Percentiles rank a stretch among this genome's conserved stretches.
phyloP scores from a whole-genome alignment of 1,140 invertebrate species.

The Drosophila trapezifrons region DNA sequence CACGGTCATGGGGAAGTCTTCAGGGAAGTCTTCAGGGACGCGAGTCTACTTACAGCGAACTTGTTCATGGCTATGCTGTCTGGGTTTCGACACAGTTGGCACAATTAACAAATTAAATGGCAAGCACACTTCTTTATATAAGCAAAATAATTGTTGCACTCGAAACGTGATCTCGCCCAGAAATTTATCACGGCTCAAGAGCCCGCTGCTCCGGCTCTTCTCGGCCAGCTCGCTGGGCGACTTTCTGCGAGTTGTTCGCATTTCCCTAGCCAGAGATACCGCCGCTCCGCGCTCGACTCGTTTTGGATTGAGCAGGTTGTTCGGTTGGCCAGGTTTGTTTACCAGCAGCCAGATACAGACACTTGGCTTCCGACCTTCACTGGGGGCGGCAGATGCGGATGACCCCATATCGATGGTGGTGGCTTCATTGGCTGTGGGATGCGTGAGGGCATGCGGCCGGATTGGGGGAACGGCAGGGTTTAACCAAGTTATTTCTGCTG shows the following conservation, averaged over 20 bases:
- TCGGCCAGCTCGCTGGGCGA: conserved; percentile 36
- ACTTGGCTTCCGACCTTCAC: conserved; percentile 27
- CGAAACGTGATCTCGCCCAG: conserved; percentile 74
- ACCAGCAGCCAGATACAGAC: conserved; percentile 9
- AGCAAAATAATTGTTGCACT: conserved; percentile 73
- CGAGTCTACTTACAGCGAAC: conserved; percentile 68
- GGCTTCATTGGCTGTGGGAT: not conserved
- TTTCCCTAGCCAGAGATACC: conserved; percentile 40
- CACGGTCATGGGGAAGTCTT: conserved; percentile 9
- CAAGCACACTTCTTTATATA: conserved; percentile 81
- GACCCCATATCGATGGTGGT: conserved; percentile 1
- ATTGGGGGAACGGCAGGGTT: conserved; percentile 5
- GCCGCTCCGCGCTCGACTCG: conserved; percentile 13
- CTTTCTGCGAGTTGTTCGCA: conserved; percentile 33
- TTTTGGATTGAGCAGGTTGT: conserved; percentile 20
- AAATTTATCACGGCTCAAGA: conserved; percentile 72
- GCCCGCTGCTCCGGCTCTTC: conserved; percentile 26
- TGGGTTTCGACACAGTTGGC: conserved; percentile 73
- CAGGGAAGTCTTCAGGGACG: conserved; percentile 37
- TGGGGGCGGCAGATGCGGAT: conserved; percentile 16
- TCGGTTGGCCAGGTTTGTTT: conserved; percentile 18
- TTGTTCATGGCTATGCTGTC: conserved; percentile 72
- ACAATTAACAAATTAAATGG: conserved; percentile 79
- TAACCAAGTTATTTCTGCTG: not conserved
- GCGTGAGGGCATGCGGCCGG: conserved; percentile 47